Conservation (phyloP, 2,888 invertebrate genomes). For the Anarsia innoxiella region DNA sequence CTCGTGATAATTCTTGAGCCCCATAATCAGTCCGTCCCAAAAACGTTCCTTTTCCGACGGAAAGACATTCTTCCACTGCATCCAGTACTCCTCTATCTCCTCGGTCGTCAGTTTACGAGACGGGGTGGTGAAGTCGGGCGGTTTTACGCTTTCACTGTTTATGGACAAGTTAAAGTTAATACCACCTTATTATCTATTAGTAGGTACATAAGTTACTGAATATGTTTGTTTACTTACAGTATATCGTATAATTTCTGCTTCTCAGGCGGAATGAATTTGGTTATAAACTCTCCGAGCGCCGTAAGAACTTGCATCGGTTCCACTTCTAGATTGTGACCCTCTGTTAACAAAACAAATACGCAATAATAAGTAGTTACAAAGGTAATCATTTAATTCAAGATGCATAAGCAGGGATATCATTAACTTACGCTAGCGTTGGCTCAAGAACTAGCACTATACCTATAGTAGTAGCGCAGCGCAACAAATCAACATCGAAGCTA, state of each 20-base stretch:
- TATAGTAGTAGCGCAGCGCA: too few relatives aligned
- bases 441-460: too few relatives aligned
- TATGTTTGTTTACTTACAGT: too few relatives aligned
- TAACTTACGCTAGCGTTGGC: too few relatives aligned
- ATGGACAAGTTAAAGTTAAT: background rate
- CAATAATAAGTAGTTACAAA: too few relatives aligned
- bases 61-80: conserved; percentile 76
- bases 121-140: conserved; percentile 65
- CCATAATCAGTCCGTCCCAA: conserved; percentile 81
- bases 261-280: conserved; percentile 56
- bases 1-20: conserved; percentile 78
- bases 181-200: too few relatives aligned
- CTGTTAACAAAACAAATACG: too few relatives aligned
- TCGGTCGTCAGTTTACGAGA: conserved; percentile 69
- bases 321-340: conserved; percentile 79
- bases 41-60: conserved; percentile 77
- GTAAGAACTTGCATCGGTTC: conserved; percentile 79
- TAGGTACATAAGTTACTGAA: too few relatives aligned
- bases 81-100: conserved; percentile 81
- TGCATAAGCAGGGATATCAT: too few relatives aligned
- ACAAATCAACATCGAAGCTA: too few relatives aligned
- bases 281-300: conserved; percentile 78
- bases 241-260: conserved; percentile 53
- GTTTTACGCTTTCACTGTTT: conserved; percentile 48
- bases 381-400: too few relatives aligned